phyloP scores from a whole-genome alignment of 2,888 invertebrate genomes.

The Euplexia lucipara region DNA sequence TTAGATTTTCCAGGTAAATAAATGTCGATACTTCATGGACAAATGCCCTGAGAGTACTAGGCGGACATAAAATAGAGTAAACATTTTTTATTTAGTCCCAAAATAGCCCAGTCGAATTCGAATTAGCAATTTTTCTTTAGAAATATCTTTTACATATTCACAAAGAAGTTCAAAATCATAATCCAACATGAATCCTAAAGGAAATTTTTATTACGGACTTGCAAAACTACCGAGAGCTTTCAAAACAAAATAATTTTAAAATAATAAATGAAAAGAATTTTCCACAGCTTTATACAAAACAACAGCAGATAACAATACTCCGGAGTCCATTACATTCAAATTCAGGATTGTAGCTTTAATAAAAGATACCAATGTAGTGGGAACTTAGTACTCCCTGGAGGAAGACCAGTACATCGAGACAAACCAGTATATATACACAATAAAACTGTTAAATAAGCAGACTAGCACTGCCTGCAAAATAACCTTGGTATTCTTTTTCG shows the following conservation, averaged over 20 bases:
- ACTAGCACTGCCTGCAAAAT: conserved; percentile 6
- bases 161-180: neutral
- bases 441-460: conserved; percentile 1
- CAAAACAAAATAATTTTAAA: too few species aligned
- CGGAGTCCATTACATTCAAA: conserved; percentile 44
- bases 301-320: conserved; percentile 28
- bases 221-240: too few species aligned
- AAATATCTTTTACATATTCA: too few species aligned
- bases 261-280: neutral
- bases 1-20: conserved; percentile 8
- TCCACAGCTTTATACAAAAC: neutral
- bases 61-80: neutral
- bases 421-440: neutral
- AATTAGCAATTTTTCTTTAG: too few species aligned
- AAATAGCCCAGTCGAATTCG: too few species aligned
- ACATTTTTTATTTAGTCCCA: neutral
- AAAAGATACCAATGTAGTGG: conserved; percentile 26
- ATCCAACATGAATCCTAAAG: too few species aligned
- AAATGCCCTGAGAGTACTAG: neutral
- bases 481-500: neutral
- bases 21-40: neutral
- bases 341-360: conserved; percentile 26
- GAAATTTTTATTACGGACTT: too few species aligned
- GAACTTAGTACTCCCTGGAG: conserved; percentile 21
- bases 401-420: too few species aligned